phyloP scores from a whole-genome alignment of 2,888 invertebrate genomes.

The Omphaloscelis lunosa region DNA sequence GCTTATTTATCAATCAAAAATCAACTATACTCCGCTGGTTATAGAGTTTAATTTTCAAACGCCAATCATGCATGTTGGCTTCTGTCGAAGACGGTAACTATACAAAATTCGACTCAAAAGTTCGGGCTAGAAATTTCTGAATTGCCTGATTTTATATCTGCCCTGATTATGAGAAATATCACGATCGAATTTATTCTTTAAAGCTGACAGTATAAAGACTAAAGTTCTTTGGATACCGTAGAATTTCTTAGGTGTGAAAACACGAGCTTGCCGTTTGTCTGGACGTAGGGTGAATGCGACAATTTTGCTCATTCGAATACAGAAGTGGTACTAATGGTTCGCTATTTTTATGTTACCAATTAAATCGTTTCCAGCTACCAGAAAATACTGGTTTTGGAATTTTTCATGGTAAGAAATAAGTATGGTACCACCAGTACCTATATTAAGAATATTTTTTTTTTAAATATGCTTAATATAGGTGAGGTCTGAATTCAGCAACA shows the following conservation, averaged over 20 bases:
- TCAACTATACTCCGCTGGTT: constrained; percentile 51
- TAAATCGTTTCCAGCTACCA: constrained; percentile 74
- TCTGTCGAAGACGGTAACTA: constrained; percentile 74
- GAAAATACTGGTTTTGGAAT: constrained; percentile 19
- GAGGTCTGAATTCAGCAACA: background rate
- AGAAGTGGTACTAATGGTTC: constrained; percentile 81
- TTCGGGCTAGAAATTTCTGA: constrained; percentile 82
- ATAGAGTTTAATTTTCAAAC: constrained; percentile 61
- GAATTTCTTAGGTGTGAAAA: constrained; percentile 82
- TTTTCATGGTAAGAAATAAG: constrained; percentile 28
- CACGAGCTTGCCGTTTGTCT: constrained; percentile 76
- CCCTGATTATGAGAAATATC: constrained; percentile 68
- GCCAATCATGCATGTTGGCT: constrained; percentile 44
- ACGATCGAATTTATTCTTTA: constrained; percentile 67
- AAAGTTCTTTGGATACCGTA: constrained; percentile 54
- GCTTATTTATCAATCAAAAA: constrained; percentile 45
- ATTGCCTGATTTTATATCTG: constrained; percentile 81
- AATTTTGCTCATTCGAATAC: constrained; percentile 86
- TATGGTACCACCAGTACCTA: background rate
- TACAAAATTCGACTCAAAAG: constrained; percentile 86
- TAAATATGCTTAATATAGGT: no score
- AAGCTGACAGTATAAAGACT: constrained; percentile 36
- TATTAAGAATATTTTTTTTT: background rate
- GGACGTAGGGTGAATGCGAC: constrained; percentile 80
- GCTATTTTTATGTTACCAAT: constrained; percentile 85